Conservation (phyloP, 2,113 vertebrate genomes). For the Pseudorectes ferrugineus region DNA sequence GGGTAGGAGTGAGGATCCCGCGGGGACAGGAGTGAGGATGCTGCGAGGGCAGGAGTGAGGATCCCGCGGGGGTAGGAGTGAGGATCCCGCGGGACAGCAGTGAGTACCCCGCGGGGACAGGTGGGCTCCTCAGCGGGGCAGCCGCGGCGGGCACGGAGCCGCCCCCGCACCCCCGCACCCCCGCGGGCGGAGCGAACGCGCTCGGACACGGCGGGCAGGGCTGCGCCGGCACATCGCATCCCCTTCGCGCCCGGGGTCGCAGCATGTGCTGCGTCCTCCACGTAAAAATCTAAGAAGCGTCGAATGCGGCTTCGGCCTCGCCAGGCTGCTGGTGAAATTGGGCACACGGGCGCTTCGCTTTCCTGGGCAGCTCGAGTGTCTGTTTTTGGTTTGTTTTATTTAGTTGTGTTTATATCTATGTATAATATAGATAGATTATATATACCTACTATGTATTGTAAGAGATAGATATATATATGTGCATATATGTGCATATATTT, state of each 20-base stretch:
- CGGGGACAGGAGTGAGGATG: background rate
- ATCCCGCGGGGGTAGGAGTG: background rate
- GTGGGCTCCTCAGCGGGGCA: background rate
- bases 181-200: background rate
- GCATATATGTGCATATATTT: background rate
- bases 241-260: rapidly evolving
- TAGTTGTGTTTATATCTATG: background rate
- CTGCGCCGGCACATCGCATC: rapidly evolving
- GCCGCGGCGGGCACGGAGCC: background rate
- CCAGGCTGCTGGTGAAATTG: background rate
- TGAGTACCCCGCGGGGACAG: background rate
- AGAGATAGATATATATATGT: background rate
- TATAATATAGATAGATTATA: background rate
- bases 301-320: background rate
- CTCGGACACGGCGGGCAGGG: rapidly evolving
- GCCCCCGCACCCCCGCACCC: background rate
- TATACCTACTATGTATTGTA: background rate
- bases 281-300: background rate
- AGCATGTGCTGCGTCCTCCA: rapidly evolving
- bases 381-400: background rate
- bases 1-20: too few relatives aligned
- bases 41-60: background rate
- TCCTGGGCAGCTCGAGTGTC: background rate
- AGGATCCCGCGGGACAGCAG: background rate
- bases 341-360: rapidly evolving